These are phyloP conservation scores for Ciconia stormi DNA, from an alignment of 2,113 vertebrate genomes.

Conservation along the genomic window DNA sequence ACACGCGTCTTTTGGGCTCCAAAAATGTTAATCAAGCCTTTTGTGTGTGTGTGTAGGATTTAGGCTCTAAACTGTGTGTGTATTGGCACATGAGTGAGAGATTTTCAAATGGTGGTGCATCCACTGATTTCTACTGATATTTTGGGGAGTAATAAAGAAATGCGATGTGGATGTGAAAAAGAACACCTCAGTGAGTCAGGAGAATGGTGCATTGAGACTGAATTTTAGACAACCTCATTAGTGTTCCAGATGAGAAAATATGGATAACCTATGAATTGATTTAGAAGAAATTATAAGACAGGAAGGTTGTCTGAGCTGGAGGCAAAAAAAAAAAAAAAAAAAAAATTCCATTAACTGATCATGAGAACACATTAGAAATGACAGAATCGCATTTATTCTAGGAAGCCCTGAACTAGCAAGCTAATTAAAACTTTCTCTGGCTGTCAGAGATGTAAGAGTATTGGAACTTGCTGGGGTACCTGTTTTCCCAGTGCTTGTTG, in stretches of 20 bases:
- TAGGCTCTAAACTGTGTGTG: neutral
- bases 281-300: constrained; percentile 17
- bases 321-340: neutral
- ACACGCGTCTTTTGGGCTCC: neutral
- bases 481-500: neutral
- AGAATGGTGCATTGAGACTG: neutral
- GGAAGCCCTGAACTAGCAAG: constrained; percentile 12
- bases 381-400: constrained; percentile 19
- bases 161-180: neutral
- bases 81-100: neutral
- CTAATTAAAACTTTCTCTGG: constrained; percentile 46
- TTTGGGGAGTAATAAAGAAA: neutral
- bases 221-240: constrained; percentile 26
- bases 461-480: neutral
- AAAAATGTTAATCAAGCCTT: neutral
- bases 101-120: neutral
- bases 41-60: neutral
- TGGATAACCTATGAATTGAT: neutral
- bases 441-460: constrained; percentile 11
- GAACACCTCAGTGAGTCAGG: neutral
- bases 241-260: constrained; percentile 20
- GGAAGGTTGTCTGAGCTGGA: constrained; percentile 12
- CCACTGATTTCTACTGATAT: neutral
- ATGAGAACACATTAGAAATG: neutral
- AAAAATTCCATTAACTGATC: neutral